phyloP scores from a whole-genome alignment of 2,888 invertebrate genomes.

The Sarcophaga carnaria region DNA sequence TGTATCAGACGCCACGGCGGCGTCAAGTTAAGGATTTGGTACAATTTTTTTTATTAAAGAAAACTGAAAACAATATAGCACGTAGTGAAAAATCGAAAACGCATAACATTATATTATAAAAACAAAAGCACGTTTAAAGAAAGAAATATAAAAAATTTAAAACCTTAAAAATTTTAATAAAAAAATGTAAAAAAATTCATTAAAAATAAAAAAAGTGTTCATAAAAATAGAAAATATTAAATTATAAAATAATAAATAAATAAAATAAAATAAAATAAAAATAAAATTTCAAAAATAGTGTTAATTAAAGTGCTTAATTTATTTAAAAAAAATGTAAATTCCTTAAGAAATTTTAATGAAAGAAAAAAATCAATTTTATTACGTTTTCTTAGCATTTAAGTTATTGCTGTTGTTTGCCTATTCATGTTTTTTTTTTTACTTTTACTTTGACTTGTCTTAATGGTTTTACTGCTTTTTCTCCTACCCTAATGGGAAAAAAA shows the following conservation, averaged over 20 bases:
- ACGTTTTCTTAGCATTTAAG: slow-evolving; percentile 22
- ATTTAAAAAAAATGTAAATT: background rate
- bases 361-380: slow-evolving; percentile 59
- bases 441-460: slow-evolving; percentile 5
- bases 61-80: slow-evolving; percentile 30
- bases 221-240: slow-evolving; percentile 14
- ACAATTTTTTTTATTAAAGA: slow-evolving; percentile 27
- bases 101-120: slow-evolving; percentile 54
- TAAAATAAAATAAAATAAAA: too few relatives aligned
- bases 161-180: slow-evolving; percentile 1
- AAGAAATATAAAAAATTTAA: slow-evolving; percentile 11
- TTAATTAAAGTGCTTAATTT: background rate
- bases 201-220: slow-evolving; percentile 24
- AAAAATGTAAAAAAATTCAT: background rate
- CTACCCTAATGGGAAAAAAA: background rate
- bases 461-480: slow-evolving; percentile 15
- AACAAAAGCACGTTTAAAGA: slow-evolving; percentile 21
- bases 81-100: slow-evolving; percentile 54
- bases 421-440: slow-evolving; percentile 35
- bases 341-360: background rate
- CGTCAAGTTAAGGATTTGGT: slow-evolving; percentile 66
- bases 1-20: slow-evolving; percentile 79
- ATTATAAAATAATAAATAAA: background rate
- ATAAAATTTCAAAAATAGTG: background rate
- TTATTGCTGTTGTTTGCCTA: slow-evolving; percentile 49